Conservation (phyloP, 2,888 invertebrate species). For the Onchidella celtica region DNA sequence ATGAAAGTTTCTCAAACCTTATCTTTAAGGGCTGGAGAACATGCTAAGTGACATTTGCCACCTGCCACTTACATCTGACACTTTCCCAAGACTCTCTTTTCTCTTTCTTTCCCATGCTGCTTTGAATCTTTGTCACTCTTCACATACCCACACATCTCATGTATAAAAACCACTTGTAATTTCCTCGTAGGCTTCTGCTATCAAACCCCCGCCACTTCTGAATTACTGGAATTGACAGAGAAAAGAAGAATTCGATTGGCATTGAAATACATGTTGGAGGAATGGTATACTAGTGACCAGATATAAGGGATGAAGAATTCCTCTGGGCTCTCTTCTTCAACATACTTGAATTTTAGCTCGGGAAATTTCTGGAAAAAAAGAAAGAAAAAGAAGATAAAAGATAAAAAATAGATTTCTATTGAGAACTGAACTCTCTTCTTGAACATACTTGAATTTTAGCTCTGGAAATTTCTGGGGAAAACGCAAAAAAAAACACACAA, state of each 20-base stretch:
- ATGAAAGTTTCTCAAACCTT: too few relatives aligned
- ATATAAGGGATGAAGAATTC: constrained; percentile 99
- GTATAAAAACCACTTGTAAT: too few relatives aligned
- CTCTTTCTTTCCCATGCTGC: too few relatives aligned
- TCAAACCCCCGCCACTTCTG: constrained; percentile 10
- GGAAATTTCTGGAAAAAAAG: constrained; percentile 92
- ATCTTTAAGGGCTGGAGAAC: too few relatives aligned
- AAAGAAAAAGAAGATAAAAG: not conserved
- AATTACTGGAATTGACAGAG: constrained; percentile 59
- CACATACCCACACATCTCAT: too few relatives aligned
- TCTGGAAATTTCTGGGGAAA: constrained; percentile 95
- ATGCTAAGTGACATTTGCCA: too few relatives aligned
- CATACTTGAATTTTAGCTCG: constrained; percentile 98
- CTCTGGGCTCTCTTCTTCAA: constrained; percentile 98
- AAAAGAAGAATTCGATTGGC: constrained; percentile 76
- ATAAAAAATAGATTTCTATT: too few relatives aligned
- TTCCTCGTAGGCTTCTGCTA: too few relatives aligned
- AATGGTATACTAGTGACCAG: constrained; percentile 91
- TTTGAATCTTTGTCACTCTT: too few relatives aligned
- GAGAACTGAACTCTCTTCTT: constrained; percentile 98
- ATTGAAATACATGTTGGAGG: constrained; percentile 82
- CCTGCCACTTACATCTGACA: too few relatives aligned
- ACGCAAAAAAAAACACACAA: not conserved
- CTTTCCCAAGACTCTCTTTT: too few relatives aligned
- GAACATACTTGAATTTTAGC: constrained; percentile 98